These are phyloP conservation scores for Enoplosus armatus DNA, from an alignment of 2,797 vertebrate species.

Conservation along the genomic window DNA sequence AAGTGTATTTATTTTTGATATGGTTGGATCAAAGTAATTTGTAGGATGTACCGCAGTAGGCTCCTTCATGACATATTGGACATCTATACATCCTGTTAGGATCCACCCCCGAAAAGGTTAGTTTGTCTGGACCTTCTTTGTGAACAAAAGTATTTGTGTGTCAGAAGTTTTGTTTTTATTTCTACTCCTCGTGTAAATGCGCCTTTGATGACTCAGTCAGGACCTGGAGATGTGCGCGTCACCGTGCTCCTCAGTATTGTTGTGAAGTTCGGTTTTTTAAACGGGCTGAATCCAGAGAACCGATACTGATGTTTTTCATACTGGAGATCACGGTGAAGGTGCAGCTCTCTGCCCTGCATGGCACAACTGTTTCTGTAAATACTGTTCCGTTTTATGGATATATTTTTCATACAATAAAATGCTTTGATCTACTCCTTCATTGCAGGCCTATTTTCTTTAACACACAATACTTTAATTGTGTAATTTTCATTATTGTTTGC, in stretches of 20 bases:
- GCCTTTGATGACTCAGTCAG: conserved; percentile 23
- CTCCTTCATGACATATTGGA: conserved; percentile 32
- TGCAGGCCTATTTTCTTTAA: not conserved
- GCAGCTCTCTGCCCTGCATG: conserved; percentile 56
- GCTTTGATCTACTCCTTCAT: conserved; percentile 50
- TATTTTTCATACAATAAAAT: conserved; percentile 85
- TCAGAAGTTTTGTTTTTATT: conserved; percentile 37
- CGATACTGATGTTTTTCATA: conserved; percentile 90
- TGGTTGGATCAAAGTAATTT: conserved; percentile 39
- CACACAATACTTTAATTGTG: not conserved
- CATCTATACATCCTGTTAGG: conserved; percentile 30
- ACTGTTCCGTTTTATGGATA: conserved; percentile 76
- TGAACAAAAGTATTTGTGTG: conserved; percentile 45
- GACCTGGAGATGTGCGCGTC: conserved; percentile 55
- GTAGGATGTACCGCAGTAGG: conserved; percentile 25
- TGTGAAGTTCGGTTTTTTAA: conserved; percentile 97
- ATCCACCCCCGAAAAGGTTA: conserved; percentile 42
- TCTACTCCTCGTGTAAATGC: conserved; percentile 34
- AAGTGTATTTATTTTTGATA: conserved; percentile 70
- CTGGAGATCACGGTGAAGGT: conserved; percentile 68
- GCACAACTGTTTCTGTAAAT: conserved; percentile 73
- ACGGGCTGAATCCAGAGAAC: conserved; percentile 90
- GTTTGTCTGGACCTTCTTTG: conserved; percentile 40
- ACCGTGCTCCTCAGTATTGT: conserved; percentile 85
- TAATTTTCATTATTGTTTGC: conserved; percentile 7